phyloP scores from a whole-genome alignment of 2,113 vertebrate genomes.

The Miniopterus natalensis region DNA sequence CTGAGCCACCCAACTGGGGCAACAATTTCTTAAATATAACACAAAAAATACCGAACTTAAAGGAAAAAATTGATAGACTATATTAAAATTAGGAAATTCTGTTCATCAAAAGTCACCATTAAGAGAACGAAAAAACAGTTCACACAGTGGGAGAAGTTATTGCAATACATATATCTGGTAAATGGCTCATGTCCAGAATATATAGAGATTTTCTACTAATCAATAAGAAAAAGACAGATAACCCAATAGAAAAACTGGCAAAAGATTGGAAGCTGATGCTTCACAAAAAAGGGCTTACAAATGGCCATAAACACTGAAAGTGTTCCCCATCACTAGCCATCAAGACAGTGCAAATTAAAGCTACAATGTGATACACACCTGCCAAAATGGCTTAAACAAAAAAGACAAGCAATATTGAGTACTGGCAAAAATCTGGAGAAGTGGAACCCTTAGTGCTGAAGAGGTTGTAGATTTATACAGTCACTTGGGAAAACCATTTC shows the following conservation, averaged over 20 bases:
- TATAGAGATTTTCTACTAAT: background rate
- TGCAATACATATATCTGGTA: background rate
- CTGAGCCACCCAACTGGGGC: too few relatives aligned
- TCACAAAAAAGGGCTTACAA: background rate
- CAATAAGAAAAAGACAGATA: slow-evolving; percentile 2
- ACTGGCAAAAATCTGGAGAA: background rate
- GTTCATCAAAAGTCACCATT: background rate
- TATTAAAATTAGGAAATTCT: background rate
- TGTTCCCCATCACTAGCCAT: background rate
- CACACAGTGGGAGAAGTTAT: background rate
- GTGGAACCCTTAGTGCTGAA: background rate
- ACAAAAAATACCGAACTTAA: background rate
- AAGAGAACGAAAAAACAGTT: background rate
- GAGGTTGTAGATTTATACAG: background rate
- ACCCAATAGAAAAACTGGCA: background rate
- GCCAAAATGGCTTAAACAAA: background rate
- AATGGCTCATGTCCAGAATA: background rate
- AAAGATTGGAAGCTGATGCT: background rate
- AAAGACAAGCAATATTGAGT: background rate
- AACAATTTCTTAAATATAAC: background rate
- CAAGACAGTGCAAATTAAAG: background rate
- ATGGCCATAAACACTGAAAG: background rate
- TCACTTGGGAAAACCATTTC: background rate
- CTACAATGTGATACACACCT: background rate
- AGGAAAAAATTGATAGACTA: background rate